These are phyloP conservation scores for Hyposmocoma kahamanoa DNA, from an alignment of 1,140 invertebrate genomes.

Conservation along the genomic window DNA sequence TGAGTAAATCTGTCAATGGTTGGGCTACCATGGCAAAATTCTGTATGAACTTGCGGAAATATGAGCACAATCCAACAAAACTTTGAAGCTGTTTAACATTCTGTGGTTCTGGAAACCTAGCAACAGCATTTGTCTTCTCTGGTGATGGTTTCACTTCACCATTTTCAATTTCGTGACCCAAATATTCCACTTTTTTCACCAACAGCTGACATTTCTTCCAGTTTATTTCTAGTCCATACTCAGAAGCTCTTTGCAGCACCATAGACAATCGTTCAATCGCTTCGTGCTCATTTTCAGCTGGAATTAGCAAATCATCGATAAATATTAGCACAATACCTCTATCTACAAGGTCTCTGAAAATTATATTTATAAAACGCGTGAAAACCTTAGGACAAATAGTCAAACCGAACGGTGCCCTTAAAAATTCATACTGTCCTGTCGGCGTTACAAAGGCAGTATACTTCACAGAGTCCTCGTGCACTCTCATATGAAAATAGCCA, in stretches of 20 bases:
- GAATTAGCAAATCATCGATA: conserved; percentile 4
- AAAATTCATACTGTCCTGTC: background rate
- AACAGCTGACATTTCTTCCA: conserved; percentile 1
- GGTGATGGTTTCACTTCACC: background rate
- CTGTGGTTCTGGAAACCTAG: background rate
- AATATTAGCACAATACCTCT: conserved; percentile 1
- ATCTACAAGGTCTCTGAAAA: background rate
- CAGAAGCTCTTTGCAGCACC: background rate
- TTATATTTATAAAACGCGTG: conserved; percentile 2
- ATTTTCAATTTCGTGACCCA: background rate
- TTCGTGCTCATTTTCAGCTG: background rate
- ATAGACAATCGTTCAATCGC: background rate
- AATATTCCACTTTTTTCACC: conserved; percentile 1
- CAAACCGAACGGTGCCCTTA: conserved; percentile 5
- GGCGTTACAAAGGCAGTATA: conserved; percentile 4
- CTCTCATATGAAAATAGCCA: conserved; percentile 3
- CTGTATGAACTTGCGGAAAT: conserved; percentile 8
- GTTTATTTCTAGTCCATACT: conserved; percentile 1
- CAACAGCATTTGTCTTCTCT: conserved; percentile 5
- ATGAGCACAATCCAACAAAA: conserved; percentile 1
- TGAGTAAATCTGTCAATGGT: conserved; percentile 7
- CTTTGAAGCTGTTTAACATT: conserved; percentile 6
- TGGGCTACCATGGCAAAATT: conserved; percentile 1
- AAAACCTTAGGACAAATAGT: conserved; percentile 3
- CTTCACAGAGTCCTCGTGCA: background rate